Conservation (phyloP, 2,797 vertebrate genomes). For the Anguilla marmorata region DNA sequence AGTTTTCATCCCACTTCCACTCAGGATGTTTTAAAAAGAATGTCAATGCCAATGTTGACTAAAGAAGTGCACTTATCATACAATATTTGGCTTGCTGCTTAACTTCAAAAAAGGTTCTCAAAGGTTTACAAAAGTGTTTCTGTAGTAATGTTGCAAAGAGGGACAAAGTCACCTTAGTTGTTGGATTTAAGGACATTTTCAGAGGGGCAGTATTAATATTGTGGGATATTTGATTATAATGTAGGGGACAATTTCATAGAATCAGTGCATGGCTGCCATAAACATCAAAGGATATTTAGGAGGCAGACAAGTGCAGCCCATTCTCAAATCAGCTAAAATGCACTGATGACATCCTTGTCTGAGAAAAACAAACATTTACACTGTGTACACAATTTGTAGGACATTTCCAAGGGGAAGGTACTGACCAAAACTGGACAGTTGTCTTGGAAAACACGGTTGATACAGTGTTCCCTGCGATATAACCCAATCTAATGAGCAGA, state of each 20-base stretch:
- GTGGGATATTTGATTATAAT: constrained; percentile 1
- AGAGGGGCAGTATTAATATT: not conserved
- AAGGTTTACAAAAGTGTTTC: not conserved
- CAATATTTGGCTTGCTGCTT: not conserved
- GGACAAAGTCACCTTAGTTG: not conserved
- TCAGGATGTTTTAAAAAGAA: not conserved
- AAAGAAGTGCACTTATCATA: not conserved
- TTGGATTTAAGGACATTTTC: not conserved
- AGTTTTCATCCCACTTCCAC: not conserved
- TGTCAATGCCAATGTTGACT: not conserved
- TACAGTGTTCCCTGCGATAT: too few relatives aligned
- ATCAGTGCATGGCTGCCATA: too few relatives aligned
- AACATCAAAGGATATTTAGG: not conserved
- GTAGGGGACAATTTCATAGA: not conserved
- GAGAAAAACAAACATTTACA: not conserved
- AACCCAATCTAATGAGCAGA: not conserved
- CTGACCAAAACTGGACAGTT: not conserved
- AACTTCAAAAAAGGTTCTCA: not conserved
- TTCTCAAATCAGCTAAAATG: not conserved
- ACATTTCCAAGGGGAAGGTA: not conserved
- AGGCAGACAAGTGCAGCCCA: not conserved
- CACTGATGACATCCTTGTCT: not conserved
- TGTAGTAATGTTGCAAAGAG: not conserved
- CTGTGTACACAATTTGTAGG: not conserved
- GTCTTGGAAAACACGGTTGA: not conserved